Conservation (phyloP, 2,888 invertebrate species). For the Teinopalpus imperialis region DNA sequence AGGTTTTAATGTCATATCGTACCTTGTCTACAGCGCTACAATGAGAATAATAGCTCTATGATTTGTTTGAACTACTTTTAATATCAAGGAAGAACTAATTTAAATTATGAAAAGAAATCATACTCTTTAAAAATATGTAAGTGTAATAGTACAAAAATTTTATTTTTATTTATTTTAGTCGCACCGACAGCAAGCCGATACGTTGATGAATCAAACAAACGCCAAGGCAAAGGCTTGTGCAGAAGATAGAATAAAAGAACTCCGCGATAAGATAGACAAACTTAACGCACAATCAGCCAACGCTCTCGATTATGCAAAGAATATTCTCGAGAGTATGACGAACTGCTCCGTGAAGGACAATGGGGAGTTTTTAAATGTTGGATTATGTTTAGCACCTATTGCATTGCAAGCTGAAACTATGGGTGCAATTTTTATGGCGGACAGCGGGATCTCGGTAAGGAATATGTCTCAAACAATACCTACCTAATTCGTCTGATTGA, state of each 20-base stretch:
- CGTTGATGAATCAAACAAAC: conserved; percentile 47
- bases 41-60: no score
- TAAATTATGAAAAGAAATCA: no score
- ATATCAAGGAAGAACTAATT: no score
- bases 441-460: conserved; percentile 56
- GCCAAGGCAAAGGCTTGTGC: conserved; percentile 48
- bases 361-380: conserved; percentile 45
- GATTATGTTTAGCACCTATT: conserved; percentile 54
- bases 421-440: conserved; percentile 45
- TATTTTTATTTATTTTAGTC: conserved; percentile 49
- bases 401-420: conserved; percentile 56
- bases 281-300: conserved; percentile 40
- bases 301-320: conserved; percentile 44
- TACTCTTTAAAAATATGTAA: no score
- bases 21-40: no score
- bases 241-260: conserved; percentile 48
- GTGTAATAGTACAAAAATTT: no score
- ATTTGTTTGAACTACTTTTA: no score
- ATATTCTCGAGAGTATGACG: conserved; percentile 51
- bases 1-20: no score
- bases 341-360: conserved; percentile 47
- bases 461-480: no score
- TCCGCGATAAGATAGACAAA: conserved; percentile 42
- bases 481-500: no score
- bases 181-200: conserved; percentile 45